Conservation (phyloP, 1,140 invertebrate species). For the Anadara kagoshimensis region DNA sequence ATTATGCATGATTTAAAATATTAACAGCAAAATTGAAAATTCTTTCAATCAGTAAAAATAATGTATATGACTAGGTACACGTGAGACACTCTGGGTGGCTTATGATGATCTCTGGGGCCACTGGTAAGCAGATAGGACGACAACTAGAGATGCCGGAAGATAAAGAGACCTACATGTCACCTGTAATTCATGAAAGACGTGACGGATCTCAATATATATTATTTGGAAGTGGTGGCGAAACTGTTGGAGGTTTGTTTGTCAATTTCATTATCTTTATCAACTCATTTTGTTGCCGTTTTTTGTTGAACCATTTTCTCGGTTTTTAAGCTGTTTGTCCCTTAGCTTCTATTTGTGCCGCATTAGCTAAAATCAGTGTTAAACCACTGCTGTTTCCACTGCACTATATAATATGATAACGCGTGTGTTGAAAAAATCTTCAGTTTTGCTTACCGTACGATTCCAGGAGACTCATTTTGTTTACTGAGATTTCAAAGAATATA, state of each 20-base stretch:
- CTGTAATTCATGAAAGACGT: constrained; percentile 56
- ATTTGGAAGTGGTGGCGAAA: constrained; percentile 66
- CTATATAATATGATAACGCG: too few relatives aligned
- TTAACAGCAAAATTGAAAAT: too few relatives aligned
- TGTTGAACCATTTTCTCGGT: neutral
- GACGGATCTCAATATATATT: constrained; percentile 63
- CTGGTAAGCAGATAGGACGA: constrained; percentile 56
- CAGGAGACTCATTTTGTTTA: too few relatives aligned
- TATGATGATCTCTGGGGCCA: constrained; percentile 60
- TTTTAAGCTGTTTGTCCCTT: neutral
- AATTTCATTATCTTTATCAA: neutral
- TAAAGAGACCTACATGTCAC: constrained; percentile 66
- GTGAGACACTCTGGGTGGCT: constrained; percentile 53
- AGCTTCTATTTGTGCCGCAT: neutral
- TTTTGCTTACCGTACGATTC: too few relatives aligned
- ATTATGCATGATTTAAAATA: too few relatives aligned
- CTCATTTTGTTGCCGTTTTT: neutral
- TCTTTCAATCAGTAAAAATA: too few relatives aligned
- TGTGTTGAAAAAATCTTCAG: too few relatives aligned
- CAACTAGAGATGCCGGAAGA: constrained; percentile 59
- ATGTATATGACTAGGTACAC: too few relatives aligned
- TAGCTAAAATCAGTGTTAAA: too few relatives aligned
- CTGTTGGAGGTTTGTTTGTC: constrained; percentile 55
- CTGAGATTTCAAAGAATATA: too few relatives aligned
- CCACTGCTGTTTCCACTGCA: too few relatives aligned